A percentile compares a stretch with the other conserved stretches of the same genome.
Evolutionary conservation across 2,797 vertebrate genomes (phyloP).

Genomic region (Chelmon rostratus): DNA sequence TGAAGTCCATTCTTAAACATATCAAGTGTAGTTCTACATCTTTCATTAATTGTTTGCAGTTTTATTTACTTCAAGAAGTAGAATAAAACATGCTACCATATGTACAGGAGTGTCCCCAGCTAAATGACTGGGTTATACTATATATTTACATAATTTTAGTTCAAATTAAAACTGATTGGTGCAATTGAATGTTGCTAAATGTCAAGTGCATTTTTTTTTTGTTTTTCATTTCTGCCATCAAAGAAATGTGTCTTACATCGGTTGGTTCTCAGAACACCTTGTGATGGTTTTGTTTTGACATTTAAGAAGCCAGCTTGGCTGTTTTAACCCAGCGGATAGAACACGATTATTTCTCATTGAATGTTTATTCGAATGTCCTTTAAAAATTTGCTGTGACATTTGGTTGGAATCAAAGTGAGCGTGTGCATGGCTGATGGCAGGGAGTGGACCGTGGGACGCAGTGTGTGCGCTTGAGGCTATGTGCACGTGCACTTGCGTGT

Average conservation of each 20-base stretch:
- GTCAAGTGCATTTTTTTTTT: neutral
- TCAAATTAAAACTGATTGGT: neutral
- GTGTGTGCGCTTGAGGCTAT: slow-evolving; percentile 11
- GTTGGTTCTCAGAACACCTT: neutral
- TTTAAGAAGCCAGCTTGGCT: slow-evolving; percentile 36
- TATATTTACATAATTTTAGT: slow-evolving; percentile 4
- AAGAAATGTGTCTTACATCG: neutral
- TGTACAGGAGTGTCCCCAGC: neutral
- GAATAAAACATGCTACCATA: neutral
- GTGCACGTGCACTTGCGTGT: slow-evolving; percentile 37
- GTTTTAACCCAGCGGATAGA: slow-evolving; percentile 37
- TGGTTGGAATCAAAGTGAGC: slow-evolving; percentile 35
- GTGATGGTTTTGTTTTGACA: slow-evolving; percentile 47
- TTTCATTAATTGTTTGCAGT: neutral
- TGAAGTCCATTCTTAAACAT: neutral
- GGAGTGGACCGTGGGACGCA: neutral
- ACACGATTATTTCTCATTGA: slow-evolving; percentile 43
- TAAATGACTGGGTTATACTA: neutral
- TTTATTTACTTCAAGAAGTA: neutral
- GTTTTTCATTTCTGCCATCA: neutral
- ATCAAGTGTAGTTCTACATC: neutral
- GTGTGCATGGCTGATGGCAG: slow-evolving; percentile 6
- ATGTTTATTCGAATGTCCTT: slow-evolving; percentile 33
- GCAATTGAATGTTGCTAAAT: slow-evolving; percentile 1
- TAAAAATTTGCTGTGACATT: slow-evolving; percentile 46